Base-by-base conservation (phyloP, 2,113 vertebrate genomes). In the Heterocephalus glaber region DNA sequence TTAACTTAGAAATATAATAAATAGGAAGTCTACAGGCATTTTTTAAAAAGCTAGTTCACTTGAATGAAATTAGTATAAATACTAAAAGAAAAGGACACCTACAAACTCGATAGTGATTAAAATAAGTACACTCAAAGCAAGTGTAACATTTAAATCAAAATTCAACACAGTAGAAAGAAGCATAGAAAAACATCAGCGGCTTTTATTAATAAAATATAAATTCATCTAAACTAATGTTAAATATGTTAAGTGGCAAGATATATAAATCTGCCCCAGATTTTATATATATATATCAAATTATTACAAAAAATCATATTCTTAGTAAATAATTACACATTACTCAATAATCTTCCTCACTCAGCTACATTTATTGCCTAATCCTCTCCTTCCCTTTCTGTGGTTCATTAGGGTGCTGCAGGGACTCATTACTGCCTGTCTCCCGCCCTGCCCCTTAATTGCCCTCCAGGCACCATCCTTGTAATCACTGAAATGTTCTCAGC, bases 381-480 rank as follows among this genome's bases (percentile, higher is more conserved):
- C 98, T 96, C 96, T 85, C 98, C 94, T 95, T 98, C 97, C 98
- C 98, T 98, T 98, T 97, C 98, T 97, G 97, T 92, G 98, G 98
- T 98, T 98, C 98, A 98, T 98, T 98, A 98, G 98, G 98, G 98
- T 98, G 97, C 98, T 97, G 97, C 95, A 96, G 98, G 98, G 98
- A 99, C 98, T 98, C 98, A 98, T 98, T 98, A 98, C 94, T 97
- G 98, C 97, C 97, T 98, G 98, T 98, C 99, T 98, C 98, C 98
- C 98, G 98, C 98, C 98, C 98, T 98, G 98, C 97, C 98, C 95
- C 98, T 95, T 99, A 99, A 99, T 96, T 99, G 98, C 98, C 98
- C 98, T 99, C 99, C 98, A 98, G 98, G 98, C 98, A 98, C 98
- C 98, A 97, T 97, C 98, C 96, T 97, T 97, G 97, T 98, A 98